Evolutionary conservation across 2,797 vertebrate genomes (phyloP).

Genomic region (Knipowitschia caucasica): DNA sequence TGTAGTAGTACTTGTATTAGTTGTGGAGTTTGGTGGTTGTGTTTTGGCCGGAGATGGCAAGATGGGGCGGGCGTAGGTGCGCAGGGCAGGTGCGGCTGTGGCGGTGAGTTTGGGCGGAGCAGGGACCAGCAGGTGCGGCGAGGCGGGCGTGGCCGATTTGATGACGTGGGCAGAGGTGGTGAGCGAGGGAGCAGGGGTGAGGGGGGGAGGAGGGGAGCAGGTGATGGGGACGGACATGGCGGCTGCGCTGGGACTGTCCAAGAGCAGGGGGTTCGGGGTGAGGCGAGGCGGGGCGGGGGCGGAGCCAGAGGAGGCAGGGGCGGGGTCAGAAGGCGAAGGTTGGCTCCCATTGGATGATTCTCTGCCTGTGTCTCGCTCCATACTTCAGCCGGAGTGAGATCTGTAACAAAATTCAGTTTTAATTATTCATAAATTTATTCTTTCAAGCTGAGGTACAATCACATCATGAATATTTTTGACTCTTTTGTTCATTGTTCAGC

Average conservation of each 20-base stretch:
- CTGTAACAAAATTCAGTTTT: conserved; percentile 17
- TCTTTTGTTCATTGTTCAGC: too few species aligned
- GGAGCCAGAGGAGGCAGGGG: conserved; percentile 36
- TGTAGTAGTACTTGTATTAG: conserved; percentile 18
- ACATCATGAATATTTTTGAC: too few species aligned
- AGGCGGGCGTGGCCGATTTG: conserved; percentile 25
- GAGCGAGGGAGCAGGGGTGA: conserved; percentile 58
- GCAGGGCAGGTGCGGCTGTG: conserved; percentile 37
- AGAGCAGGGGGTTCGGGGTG: conserved; percentile 64
- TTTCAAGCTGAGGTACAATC: too few species aligned
- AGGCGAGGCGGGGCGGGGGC: conserved; percentile 61
- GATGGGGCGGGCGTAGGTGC: conserved; percentile 61
- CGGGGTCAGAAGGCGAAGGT: conserved; percentile 15
- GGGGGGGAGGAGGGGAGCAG: conserved; percentile 61
- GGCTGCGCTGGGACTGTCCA: conserved; percentile 42
- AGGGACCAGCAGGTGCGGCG: conserved; percentile 50
- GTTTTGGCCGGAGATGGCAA: conserved; percentile 47
- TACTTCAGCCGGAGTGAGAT: conserved; percentile 35
- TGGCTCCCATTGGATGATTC: conserved; percentile 38
- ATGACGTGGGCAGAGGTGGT: conserved; percentile 18
- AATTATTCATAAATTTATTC: too few species aligned
- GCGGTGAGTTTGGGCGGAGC: conserved; percentile 60
- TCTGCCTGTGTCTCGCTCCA: conserved; percentile 56
- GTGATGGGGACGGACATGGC: conserved; percentile 45
- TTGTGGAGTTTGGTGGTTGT: conserved; percentile 17